Percentiles rank a stretch among this genome's conserved stretches.
phyloP scores from a whole-genome alignment of 2,888 invertebrate genomes.

The Nebria salina region DNA sequence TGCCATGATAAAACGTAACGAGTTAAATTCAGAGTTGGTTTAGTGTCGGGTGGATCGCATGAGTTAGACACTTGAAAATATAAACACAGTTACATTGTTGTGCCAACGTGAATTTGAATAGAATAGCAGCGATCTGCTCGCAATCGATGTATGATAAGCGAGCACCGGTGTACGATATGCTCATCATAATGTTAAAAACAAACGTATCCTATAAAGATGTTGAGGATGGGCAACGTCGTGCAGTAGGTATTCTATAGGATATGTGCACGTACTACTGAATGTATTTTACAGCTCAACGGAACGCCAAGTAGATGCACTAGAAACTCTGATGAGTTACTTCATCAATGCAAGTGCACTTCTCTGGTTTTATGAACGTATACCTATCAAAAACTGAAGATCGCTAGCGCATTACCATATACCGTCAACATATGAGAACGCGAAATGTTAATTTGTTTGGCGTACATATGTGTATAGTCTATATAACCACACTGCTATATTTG shows the following conservation, averaged over 20 bases:
- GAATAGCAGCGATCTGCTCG: background rate
- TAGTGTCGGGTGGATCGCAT: background rate
- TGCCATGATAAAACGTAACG: background rate
- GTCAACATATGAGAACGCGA: background rate
- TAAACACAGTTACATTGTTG: constrained; percentile 8
- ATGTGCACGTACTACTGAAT: background rate
- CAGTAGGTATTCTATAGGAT: background rate
- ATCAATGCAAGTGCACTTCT: constrained; percentile 18
- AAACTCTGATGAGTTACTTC: background rate
- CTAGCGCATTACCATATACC: background rate
- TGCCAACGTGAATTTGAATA: constrained; percentile 6
- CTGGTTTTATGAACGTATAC: constrained; percentile 14
- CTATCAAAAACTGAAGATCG: constrained; percentile 19
- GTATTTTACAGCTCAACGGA: constrained; percentile 9
- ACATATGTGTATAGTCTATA: background rate
- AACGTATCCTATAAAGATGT: constrained; percentile 11
- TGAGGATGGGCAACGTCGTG: background rate
- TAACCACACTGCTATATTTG: background rate
- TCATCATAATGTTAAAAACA: constrained; percentile 8
- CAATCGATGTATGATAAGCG: constrained; percentile 12
- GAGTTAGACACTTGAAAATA: background rate
- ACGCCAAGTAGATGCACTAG: background rate
- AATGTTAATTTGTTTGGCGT: background rate
- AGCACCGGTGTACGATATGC: background rate
- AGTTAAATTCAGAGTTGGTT: background rate